Percentiles rank a stretch among this genome's conserved stretches.
These are phyloP conservation scores for Aspidapion aeneum DNA, from an alignment of 2,888 invertebrate species.

Conservation along the genomic window DNA sequence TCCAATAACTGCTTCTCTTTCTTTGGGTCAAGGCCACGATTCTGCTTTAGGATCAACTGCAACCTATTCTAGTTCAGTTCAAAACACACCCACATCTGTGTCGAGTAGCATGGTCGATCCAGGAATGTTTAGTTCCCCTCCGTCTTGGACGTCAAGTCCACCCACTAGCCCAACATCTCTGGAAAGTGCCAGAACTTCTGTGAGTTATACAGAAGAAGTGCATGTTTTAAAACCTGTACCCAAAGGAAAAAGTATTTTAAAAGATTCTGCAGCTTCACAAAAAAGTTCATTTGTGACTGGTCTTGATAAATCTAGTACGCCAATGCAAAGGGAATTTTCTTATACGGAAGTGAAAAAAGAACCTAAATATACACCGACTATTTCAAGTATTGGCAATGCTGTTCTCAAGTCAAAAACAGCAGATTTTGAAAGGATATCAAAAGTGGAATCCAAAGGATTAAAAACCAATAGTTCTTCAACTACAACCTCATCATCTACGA, in stretches of 20 bases:
- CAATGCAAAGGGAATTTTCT: neutral
- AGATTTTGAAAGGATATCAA: conserved; percentile 60
- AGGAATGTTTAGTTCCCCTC: conserved; percentile 52
- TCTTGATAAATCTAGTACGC: conserved; percentile 24
- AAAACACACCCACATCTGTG: conserved; percentile 47
- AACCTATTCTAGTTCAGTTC: conserved; percentile 53
- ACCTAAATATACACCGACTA: conserved; percentile 54
- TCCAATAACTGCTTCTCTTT: conserved; percentile 46
- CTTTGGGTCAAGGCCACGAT: conserved; percentile 49
- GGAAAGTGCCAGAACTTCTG: conserved; percentile 52
- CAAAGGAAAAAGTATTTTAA: conserved; percentile 34
- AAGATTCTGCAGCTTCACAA: conserved; percentile 46
- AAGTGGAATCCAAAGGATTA: conserved; percentile 52
- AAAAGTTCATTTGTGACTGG: conserved; percentile 56
- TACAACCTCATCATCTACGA: conserved; percentile 34
- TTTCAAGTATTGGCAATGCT: conserved; percentile 63
- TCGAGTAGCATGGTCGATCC: conserved; percentile 45
- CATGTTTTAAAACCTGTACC: conserved; percentile 28
- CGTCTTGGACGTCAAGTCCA: conserved; percentile 58
- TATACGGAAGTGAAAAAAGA: conserved; percentile 34
- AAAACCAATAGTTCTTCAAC: conserved; percentile 36
- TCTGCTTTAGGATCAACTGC: conserved; percentile 65
- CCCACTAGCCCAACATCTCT: conserved; percentile 50
- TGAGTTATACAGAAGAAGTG: conserved; percentile 52
- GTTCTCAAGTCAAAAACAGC: conserved; percentile 64